Evolutionary conservation across 2,888 invertebrate species (phyloP), one percentile per base, ranked within the genome.

Genomic region (Yponomeuta plumbellus): DNA sequence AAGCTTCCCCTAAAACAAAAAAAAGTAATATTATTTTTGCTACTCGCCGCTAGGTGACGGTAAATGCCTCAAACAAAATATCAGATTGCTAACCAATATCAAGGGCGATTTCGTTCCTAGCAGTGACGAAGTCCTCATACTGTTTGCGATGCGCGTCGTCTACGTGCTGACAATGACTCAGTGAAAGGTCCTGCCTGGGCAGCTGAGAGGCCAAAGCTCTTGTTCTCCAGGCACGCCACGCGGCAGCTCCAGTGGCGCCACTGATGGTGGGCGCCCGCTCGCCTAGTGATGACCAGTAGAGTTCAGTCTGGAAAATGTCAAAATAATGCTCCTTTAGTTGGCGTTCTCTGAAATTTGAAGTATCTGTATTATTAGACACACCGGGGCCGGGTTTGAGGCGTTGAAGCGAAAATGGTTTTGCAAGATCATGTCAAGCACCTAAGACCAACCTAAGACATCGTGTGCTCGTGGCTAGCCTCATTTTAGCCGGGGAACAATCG

Each of bases 91-190:
- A 82, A 86, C 97, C 99, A 79, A 99, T 97, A 85, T 99, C 99
- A 79, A 99, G 93, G 58, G 98, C 98, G 75, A 98, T 96, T 91
- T 98, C 98, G 86, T 99, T 99, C 66, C 99, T 93, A 66, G 97
- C 96, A 65, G 97, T 95, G 74, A 98, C 95, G 85, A 99, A 99
- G 85, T 98, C 98, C 87, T 98, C 96, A 83, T 96, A 99, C 76
- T 96, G 95, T 72, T 94, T 94, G 77, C 94, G 93, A 80, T 96
- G 94, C 77, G 94, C 93, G 21, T 94, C 92, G 71, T 96, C 96
- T 68, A 99, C 92, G 83, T 97, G 96, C 79, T 95, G 94, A 86
- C 98, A 98, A 81, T 98, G 97, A 66, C 95, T 94, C 74, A 97
- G 91, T 11, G 97, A 96, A 68, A 99, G 93, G 84, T 99, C 99